A percentile compares a stretch with the other conserved stretches of the same genome.
These are phyloP conservation scores for Zosterops lateralis DNA, from an alignment of 2,113 vertebrate genomes.

Conservation along the genomic window DNA sequence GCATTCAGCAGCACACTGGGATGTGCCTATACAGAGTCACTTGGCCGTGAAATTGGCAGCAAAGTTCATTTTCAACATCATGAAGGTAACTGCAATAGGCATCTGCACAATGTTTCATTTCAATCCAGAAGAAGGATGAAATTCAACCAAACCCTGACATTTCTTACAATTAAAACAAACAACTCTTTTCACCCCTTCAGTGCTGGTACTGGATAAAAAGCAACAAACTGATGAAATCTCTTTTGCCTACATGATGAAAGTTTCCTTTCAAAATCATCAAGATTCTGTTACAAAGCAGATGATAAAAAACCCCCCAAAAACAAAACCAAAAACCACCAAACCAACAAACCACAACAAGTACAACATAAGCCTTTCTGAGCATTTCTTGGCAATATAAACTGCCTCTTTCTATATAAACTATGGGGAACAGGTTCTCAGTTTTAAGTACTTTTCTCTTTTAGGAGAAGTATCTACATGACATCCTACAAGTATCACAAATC, in stretches of 20 bases:
- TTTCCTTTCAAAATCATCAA: neutral
- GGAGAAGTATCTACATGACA: neutral
- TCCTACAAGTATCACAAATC: neutral
- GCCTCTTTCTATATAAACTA: neutral
- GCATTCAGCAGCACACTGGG: fast-evolving
- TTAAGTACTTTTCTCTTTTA: neutral
- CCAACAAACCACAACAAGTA: neutral
- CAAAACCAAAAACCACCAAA: neutral
- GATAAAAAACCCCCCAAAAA: neutral
- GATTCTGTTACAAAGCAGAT: neutral
- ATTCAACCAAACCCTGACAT: neutral
- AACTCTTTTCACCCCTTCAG: neutral
- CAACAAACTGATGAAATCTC: neutral
- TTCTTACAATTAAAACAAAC: neutral
- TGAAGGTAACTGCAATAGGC: neutral
- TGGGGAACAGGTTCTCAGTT: neutral
- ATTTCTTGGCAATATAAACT: neutral
- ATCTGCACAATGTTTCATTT: neutral
- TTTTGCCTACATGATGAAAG: neutral
- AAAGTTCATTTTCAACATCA: neutral
- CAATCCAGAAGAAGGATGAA: neutral
- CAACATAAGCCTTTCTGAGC: neutral
- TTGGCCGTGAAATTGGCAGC: neutral
- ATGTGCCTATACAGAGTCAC: neutral
- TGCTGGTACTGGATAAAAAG: neutral